These are phyloP conservation scores for Macropodus opercularis DNA, from an alignment of 2,797 vertebrate species.

Conservation along the genomic window DNA sequence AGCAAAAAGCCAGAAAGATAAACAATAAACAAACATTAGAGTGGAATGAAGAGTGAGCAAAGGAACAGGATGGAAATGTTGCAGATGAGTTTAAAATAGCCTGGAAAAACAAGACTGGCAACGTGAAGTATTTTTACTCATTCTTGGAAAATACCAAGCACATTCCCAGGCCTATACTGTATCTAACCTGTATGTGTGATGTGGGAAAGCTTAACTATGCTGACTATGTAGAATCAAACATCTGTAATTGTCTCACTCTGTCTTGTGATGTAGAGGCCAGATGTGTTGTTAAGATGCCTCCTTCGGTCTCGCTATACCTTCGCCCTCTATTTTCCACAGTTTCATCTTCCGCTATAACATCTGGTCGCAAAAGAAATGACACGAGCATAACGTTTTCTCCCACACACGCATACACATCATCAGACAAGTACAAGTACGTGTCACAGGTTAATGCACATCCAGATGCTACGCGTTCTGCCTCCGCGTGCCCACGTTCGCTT, in stretches of 20 bases:
- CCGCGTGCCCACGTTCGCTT: too few species aligned
- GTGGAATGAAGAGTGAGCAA: background rate
- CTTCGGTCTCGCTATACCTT: background rate
- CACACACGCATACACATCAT: background rate
- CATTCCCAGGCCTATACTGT: background rate
- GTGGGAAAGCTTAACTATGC: too few species aligned
- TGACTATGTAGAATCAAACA: too few species aligned
- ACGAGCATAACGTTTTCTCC: slow-evolving; percentile 7
- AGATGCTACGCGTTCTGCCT: too few species aligned
- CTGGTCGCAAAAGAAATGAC: slow-evolving; percentile 14
- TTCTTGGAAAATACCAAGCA: background rate
- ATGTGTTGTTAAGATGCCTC: background rate
- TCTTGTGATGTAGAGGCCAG: slow-evolving; percentile 1
- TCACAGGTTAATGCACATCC: too few species aligned
- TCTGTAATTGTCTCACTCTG: background rate
- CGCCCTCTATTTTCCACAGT: background rate
- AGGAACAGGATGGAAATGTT: slow-evolving; percentile 9
- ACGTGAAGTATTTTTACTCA: background rate
- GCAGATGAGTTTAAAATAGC: background rate
- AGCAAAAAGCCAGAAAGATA: background rate
- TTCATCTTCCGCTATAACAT: slow-evolving; percentile 26
- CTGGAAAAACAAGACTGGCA: background rate
- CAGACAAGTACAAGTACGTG: too few species aligned
- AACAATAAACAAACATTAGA: background rate
- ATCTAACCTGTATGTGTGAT: too few species aligned